Base-by-base conservation (phyloP, 2,888 invertebrate genomes). In the Habrosyne pyritoides region DNA sequence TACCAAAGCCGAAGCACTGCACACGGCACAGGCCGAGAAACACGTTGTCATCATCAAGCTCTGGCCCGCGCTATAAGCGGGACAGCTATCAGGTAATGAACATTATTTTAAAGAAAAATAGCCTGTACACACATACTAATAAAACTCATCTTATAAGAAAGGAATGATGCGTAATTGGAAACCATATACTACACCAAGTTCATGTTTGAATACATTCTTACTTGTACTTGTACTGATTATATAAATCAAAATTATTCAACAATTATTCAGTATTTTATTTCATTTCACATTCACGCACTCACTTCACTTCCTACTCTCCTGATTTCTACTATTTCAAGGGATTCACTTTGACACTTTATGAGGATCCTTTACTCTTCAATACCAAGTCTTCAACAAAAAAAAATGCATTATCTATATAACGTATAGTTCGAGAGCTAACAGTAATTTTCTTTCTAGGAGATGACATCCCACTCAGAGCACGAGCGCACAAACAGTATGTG, bases 401-500 rank as follows among this genome's bases (percentile, higher is more conserved):
- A 30, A 30, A 2, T 12, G 30, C 30, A 10, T 33, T 12, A 0
- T n/a, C 33, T n/a, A 33, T n/a, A 33, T 33, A n/a, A 5, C n/a
- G 2, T 0, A 33, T n/a, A 12, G 42, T 18, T 6, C n/a, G n/a
- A 8, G 18, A 42, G 42, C 18, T 14, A 52, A 26, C 8, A 33
- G 33, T 0, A 10, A 36, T 54, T 53, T 53, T 59, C 53, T 55
- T 85, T 82, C 3, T 84, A 93, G 93, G 93, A 93, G 77, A 93
- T 93, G 84, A 93, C 92, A 0, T 93, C 93, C 5, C 93, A 93
- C 64, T 94, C 94, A 0, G 95, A 95, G 63, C 93, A 95, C 62
- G 96, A 96, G 77, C 88, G 94, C 28, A 95, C 95, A 0, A 95
- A 94, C 79, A 95, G 95, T 79, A 77, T 94, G 60, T 94, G 94